phyloP scores from a whole-genome alignment of 2,113 vertebrate species.

The Lagenorhynchus albirostris region DNA sequence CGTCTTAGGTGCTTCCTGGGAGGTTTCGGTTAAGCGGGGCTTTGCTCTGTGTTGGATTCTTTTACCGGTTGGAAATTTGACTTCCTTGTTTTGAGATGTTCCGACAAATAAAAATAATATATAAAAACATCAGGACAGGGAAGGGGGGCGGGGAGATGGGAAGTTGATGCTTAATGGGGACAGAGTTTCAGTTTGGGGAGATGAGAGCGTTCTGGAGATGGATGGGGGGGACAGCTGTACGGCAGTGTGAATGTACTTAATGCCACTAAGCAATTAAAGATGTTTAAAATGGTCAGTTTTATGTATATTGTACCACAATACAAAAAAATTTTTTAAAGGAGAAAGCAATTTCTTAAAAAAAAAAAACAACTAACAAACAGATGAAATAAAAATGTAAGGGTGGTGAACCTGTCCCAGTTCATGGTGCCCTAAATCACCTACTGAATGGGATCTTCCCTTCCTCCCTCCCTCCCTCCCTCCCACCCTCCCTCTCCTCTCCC shows the following conservation, averaged over 20 bases:
- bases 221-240: neutral
- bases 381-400: neutral
- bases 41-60: neutral
- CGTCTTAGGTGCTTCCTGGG: neutral
- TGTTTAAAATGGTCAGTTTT: neutral
- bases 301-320: neutral
- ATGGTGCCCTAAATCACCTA: neutral
- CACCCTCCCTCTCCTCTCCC: no score
- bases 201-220: neutral
- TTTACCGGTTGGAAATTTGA: neutral
- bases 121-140: neutral
- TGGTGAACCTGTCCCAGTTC: neutral
- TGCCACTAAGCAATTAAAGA: neutral
- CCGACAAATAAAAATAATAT: neutral
- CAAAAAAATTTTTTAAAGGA: neutral
- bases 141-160: neutral
- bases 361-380: neutral
- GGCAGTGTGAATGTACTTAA: neutral
- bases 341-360: neutral
- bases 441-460: neutral
- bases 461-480: no score
- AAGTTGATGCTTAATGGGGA: neutral
- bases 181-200: neutral
- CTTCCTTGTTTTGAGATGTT: neutral
- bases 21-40: neutral